These are phyloP conservation scores for Platycheirus albimanus DNA, from an alignment of 2,888 invertebrate species.

Conservation along the genomic window DNA sequence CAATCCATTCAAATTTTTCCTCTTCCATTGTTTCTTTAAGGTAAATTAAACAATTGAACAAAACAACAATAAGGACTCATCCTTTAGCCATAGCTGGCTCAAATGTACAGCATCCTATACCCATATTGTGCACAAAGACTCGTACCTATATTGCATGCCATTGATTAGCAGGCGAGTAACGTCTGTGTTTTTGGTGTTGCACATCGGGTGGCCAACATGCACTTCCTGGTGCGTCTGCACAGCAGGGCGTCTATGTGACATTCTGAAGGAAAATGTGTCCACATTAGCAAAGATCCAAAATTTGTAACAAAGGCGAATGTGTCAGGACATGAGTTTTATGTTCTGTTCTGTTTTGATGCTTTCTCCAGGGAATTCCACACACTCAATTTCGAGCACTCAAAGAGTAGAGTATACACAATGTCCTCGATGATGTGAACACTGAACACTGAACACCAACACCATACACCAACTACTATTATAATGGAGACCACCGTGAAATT, in stretches of 20 bases:
- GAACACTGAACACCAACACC: too few species aligned
- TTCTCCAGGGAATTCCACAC: conserved; percentile 70
- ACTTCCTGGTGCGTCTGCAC: conserved; percentile 68
- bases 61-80: too few species aligned
- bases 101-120: conserved; percentile 26
- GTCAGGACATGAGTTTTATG: conserved; percentile 62
- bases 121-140: conserved; percentile 55
- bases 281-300: conserved; percentile 70
- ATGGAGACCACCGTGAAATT: conserved; percentile 73
- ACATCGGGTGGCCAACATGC: conserved; percentile 72
- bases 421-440: conserved; percentile 70
- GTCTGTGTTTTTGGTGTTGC: conserved; percentile 51
- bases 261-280: conserved; percentile 72
- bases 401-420: conserved; percentile 53
- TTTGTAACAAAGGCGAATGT: conserved; percentile 66
- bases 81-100: too few species aligned
- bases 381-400: conserved; percentile 44
- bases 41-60: too few species aligned
- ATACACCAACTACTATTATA: conserved; percentile 61
- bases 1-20: too few species aligned
- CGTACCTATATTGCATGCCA: conserved; percentile 54
- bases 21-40: too few species aligned
- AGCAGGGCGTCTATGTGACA: conserved; percentile 65
- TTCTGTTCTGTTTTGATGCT: conserved; percentile 32
- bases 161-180: conserved; percentile 66